Conservation (phyloP, 2,113 vertebrate genomes). For the Brachionichthys hirsutus region DNA sequence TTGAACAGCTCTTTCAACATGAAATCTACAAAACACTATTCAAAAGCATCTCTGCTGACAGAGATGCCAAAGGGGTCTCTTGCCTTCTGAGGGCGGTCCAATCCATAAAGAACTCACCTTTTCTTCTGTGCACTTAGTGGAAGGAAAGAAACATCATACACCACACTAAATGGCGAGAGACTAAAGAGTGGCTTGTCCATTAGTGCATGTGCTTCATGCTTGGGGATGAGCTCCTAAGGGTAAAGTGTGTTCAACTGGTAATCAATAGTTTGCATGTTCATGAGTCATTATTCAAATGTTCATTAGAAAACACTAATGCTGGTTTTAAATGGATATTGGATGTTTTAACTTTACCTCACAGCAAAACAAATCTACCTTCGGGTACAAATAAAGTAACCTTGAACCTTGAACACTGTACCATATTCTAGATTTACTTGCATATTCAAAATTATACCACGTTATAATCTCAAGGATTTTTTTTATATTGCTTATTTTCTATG, state of each 20-base stretch:
- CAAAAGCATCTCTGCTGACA: conserved; percentile 33
- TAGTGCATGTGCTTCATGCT: conserved; percentile 4
- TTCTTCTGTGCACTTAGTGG: conserved; percentile 15
- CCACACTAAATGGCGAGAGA: conserved; percentile 2
- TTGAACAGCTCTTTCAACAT: conserved; percentile 26
- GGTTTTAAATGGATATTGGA: too few species aligned
- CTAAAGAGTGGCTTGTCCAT: conserved; percentile 2
- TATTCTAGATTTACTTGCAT: not conserved
- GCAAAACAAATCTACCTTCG: too few species aligned
- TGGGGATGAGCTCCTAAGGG: not conserved
- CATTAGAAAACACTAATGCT: not conserved
- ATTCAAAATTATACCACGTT: not conserved
- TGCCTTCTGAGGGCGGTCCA: conserved; percentile 2
- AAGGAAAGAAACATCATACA: conserved; percentile 3
- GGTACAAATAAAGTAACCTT: too few species aligned
- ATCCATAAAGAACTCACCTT: conserved; percentile 21
- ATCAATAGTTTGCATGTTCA: not conserved
- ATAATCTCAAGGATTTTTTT: not conserved
- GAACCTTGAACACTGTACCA: too few species aligned
- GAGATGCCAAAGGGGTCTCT: not conserved
- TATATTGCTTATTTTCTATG: not conserved
- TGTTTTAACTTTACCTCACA: too few species aligned
- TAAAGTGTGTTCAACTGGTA: too few species aligned
- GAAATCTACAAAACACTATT: conserved; percentile 42
- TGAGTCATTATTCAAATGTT: not conserved